phyloP scores from a whole-genome alignment of 1,140 invertebrate species.

The Drosophila leontia region DNA sequence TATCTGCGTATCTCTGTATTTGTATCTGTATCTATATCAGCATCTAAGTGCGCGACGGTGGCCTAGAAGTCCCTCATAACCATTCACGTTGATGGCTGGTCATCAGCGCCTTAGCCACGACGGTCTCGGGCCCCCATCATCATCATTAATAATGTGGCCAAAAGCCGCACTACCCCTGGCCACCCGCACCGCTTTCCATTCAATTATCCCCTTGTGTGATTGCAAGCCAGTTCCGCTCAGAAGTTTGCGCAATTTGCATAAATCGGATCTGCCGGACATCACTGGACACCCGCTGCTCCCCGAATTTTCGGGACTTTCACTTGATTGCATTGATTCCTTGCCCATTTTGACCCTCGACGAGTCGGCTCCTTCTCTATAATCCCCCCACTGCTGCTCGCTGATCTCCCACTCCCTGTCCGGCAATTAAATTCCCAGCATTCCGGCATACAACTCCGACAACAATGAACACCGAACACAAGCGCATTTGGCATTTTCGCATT shows the following conservation, averaged over 20 bases:
- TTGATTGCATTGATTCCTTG: conserved; percentile 64
- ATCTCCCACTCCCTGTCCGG: background rate
- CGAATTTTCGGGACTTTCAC: conserved; percentile 63
- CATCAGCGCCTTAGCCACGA: conserved; percentile 52
- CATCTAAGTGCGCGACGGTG: conserved; percentile 7
- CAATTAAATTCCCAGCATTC: conserved; percentile 49
- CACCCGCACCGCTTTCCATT: conserved; percentile 1
- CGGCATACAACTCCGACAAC: conserved; percentile 18
- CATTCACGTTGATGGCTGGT: conserved; percentile 61
- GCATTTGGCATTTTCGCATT: conserved; percentile 51
- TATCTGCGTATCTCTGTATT: background rate
- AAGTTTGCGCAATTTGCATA: conserved; percentile 76
- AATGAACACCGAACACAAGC: conserved; percentile 32
- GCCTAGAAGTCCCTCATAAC: conserved; percentile 43
- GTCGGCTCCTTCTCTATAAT: conserved; percentile 1
- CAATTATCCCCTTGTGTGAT: conserved; percentile 21
- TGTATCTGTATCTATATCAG: conserved; percentile 2
- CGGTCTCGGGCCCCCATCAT: conserved; percentile 33
- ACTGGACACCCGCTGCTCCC: background rate
- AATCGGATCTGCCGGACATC: conserved; percentile 48
- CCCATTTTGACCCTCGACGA: conserved; percentile 2
- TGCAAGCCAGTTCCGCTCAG: conserved; percentile 47
- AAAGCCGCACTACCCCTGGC: conserved; percentile 14
- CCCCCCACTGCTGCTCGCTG: background rate
- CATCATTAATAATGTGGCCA: conserved; percentile 74